phyloP scores from a whole-genome alignment of 2,888 invertebrate species.

The Agrypnus murinus region DNA sequence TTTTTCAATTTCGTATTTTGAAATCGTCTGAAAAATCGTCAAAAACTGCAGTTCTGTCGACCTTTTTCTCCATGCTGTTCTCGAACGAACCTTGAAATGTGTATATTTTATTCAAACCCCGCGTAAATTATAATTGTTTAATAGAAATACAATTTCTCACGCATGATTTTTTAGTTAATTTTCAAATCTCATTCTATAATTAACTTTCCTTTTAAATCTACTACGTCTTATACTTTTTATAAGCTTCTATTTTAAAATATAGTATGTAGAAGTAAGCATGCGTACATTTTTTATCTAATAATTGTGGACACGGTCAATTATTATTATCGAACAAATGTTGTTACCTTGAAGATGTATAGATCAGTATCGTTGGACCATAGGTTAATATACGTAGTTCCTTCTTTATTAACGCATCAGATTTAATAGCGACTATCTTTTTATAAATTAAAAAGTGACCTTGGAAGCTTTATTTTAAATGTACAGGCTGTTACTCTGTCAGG shows the following conservation, averaged over 20 bases:
- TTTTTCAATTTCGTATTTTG: too few species aligned
- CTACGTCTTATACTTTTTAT: neutral
- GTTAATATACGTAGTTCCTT: constrained; percentile 29
- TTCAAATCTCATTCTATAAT: constrained; percentile 4
- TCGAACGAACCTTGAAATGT: too few species aligned
- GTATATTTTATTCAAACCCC: too few species aligned
- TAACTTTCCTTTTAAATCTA: neutral
- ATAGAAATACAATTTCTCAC: neutral
- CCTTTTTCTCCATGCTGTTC: too few species aligned
- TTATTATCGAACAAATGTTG: constrained; percentile 27
- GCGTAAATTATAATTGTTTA: too few species aligned
- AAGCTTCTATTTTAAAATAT: too few species aligned
- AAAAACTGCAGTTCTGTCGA: too few species aligned
- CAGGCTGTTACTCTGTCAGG: constrained; percentile 21
- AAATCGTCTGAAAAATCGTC: too few species aligned
- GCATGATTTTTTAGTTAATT: neutral
- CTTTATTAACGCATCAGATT: constrained; percentile 22
- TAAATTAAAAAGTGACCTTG: constrained; percentile 23
- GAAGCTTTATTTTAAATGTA: constrained; percentile 19
- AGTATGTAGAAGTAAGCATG: neutral
- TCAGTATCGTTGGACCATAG: constrained; percentile 28
- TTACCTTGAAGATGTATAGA: constrained; percentile 30
- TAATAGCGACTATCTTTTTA: constrained; percentile 20
- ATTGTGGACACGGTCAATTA: constrained; percentile 20
- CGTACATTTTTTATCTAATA: constrained; percentile 1